These are phyloP conservation scores for Bombyx mandarina DNA, from an alignment of 1,140 invertebrate species.

Conservation along the genomic window DNA sequence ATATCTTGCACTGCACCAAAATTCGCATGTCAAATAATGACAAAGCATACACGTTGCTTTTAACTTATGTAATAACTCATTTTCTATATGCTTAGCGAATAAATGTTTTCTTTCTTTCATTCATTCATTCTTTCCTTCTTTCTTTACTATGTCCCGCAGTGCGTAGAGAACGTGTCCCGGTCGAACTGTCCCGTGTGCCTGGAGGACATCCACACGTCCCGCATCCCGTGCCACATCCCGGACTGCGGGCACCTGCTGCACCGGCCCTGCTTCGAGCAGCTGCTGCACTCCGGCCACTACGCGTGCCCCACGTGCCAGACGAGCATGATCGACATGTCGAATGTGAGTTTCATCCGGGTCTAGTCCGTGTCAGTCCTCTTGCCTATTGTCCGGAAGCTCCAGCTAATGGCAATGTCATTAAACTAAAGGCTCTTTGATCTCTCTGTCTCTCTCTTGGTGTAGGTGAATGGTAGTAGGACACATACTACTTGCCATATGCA, in stretches of 20 bases:
- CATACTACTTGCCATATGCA: too few species aligned
- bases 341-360: slow-evolving; percentile 42
- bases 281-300: slow-evolving; percentile 84
- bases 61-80: too few species aligned
- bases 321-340: slow-evolving; percentile 87
- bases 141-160: slow-evolving; percentile 71
- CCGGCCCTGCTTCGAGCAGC: slow-evolving; percentile 83
- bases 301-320: slow-evolving; percentile 90
- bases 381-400: too few species aligned
- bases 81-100: background rate
- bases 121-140: background rate
- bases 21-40: too few species aligned
- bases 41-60: too few species aligned
- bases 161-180: slow-evolving; percentile 88
- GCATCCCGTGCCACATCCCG: slow-evolving; percentile 88
- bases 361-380: background rate
- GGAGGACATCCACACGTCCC: slow-evolving; percentile 90
- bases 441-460: too few species aligned
- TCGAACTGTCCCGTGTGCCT: slow-evolving; percentile 90
- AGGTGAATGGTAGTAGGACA: too few species aligned
- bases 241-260: slow-evolving; percentile 89
- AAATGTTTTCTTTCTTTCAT: background rate
- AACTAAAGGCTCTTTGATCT: too few species aligned
- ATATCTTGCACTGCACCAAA: too few species aligned
- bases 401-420: too few species aligned